phyloP scores from a whole-genome alignment of 2,888 invertebrate species.

The Steromphala cineraria region DNA sequence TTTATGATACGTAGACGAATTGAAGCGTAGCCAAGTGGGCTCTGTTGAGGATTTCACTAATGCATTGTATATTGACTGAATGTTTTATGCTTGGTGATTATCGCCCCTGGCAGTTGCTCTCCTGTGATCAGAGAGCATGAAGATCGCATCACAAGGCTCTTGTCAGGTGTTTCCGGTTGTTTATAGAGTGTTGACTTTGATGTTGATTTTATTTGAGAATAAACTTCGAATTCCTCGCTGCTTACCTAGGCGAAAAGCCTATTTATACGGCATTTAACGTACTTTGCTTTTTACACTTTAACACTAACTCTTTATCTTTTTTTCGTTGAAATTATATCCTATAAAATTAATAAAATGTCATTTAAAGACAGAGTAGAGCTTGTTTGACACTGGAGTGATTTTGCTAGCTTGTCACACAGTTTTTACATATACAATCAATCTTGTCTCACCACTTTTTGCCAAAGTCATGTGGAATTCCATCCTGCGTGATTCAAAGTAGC shows the following conservation, averaged over 20 bases:
- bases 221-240: not conserved
- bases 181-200: not conserved
- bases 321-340: too few species aligned
- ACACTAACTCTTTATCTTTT: too few species aligned
- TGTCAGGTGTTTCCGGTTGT: constrained; percentile 1
- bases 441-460: too few species aligned
- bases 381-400: too few species aligned
- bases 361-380: too few species aligned
- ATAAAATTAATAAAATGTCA: too few species aligned
- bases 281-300: too few species aligned
- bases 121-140: constrained; percentile 14
- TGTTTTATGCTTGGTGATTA: constrained; percentile 8
- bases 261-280: too few species aligned
- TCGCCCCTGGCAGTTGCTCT: constrained; percentile 10
- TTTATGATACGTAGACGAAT: not conserved
- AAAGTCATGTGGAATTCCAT: too few species aligned
- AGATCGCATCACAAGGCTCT: constrained; percentile 8
- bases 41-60: not conserved
- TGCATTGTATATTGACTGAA: constrained; percentile 17
- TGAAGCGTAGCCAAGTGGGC: not conserved
- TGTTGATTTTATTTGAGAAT: constrained; percentile 5
- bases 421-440: too few species aligned
- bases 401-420: too few species aligned
- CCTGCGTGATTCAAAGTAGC: too few species aligned
- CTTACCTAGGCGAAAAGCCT: not conserved